Evolutionary conservation across 2,797 vertebrate genomes (phyloP).

Genomic region (Urocyon cinereoargenteus): DNA sequence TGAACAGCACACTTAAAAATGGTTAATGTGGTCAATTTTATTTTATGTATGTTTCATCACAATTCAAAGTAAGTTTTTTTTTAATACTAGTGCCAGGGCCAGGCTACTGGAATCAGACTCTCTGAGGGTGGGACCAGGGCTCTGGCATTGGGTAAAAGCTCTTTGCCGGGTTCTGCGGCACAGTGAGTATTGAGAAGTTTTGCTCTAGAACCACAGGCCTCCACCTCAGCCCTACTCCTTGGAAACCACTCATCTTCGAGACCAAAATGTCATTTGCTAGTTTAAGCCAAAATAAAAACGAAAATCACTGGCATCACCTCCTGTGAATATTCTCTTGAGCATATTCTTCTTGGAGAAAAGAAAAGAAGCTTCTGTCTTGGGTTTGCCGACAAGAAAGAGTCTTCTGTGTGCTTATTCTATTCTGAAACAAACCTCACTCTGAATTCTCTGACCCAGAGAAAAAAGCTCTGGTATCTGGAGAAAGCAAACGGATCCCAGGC

Average conservation of each 20-base stretch:
- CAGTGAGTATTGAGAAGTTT: neutral
- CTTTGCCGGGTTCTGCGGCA: neutral
- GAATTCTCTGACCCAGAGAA: slow-evolving; percentile 69
- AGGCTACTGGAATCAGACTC: neutral
- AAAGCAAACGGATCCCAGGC: slow-evolving; percentile 71
- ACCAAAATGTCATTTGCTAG: slow-evolving; percentile 44
- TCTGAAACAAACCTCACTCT: slow-evolving; percentile 71
- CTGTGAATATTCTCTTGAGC: slow-evolving; percentile 61
- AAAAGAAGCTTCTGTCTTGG: slow-evolving; percentile 72
- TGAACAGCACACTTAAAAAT: neutral
- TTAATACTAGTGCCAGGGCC: neutral
- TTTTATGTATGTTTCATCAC: neutral
- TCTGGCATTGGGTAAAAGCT: neutral
- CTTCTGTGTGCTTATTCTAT: slow-evolving; percentile 68
- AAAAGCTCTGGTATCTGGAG: slow-evolving; percentile 70
- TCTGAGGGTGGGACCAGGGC: no score
- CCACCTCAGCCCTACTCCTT: neutral
- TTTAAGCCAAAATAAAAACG: slow-evolving; percentile 56
- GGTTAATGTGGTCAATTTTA: neutral
- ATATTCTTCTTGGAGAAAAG: slow-evolving; percentile 58
- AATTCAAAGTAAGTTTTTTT: neutral
- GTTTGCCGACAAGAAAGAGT: slow-evolving; percentile 72
- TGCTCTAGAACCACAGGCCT: neutral
- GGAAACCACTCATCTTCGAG: neutral
- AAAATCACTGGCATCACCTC: slow-evolving; percentile 56